phyloP scores from a whole-genome alignment of 2,888 invertebrate genomes.

The Arenicola marina region DNA sequence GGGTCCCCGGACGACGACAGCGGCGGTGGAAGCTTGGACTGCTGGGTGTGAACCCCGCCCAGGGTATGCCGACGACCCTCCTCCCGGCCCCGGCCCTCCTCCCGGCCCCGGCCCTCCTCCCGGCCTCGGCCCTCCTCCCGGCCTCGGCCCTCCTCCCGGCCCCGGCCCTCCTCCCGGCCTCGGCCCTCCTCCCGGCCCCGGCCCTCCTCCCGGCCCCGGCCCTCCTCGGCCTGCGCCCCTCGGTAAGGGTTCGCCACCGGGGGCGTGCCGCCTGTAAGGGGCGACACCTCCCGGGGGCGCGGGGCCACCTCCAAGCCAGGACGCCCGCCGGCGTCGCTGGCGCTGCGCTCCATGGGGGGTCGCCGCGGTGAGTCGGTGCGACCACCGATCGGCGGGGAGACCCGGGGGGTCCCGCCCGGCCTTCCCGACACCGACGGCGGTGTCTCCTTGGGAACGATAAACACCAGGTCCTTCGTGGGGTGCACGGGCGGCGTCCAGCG shows the following conservation, averaged over 20 bases:
- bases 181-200: neutral
- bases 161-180: neutral
- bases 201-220: too few relatives aligned
- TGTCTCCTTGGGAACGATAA: neutral
- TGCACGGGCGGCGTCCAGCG: conserved; percentile 29
- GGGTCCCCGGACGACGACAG: neutral
- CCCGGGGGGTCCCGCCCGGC: neutral
- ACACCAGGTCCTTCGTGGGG: conserved; percentile 26
- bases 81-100: neutral
- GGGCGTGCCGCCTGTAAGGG: too few relatives aligned
- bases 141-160: too few relatives aligned
- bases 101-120: neutral
- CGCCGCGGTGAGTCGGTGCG: neutral
- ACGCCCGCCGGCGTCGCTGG: neutral
- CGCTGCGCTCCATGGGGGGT: neutral
- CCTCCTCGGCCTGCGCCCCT: too few relatives aligned
- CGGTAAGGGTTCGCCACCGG: too few relatives aligned
- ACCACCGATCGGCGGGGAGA: neutral
- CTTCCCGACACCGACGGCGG: neutral
- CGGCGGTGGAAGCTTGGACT: neutral
- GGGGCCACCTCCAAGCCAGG: neutral
- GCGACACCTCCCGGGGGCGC: neutral
- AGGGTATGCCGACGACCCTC: neutral
- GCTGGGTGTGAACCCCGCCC: neutral
- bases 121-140: too few relatives aligned